Conservation (phyloP, 2,888 invertebrate species). For the Caenorhabditis angaria region DNA sequence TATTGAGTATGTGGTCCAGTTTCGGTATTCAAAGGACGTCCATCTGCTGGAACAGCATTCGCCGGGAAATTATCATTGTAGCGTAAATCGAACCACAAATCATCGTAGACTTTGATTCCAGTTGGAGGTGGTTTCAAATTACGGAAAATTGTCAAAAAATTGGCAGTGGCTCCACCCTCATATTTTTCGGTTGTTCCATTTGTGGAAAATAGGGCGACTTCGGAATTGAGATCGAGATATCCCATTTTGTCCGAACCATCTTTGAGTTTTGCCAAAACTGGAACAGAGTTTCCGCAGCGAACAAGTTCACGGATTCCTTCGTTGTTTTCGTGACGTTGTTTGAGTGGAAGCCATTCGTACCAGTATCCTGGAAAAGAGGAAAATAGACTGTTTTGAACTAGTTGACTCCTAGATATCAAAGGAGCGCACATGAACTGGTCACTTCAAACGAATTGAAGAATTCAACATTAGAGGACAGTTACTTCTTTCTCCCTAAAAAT, state of each 20-base stretch:
- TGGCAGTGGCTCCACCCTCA: conserved; percentile 49
- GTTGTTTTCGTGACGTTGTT: conserved; percentile 39
- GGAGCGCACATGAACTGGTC: too few species aligned
- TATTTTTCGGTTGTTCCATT: conserved; percentile 52
- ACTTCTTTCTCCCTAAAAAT: too few species aligned
- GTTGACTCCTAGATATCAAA: too few species aligned
- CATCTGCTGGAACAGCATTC: conserved; percentile 51
- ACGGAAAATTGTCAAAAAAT: conserved; percentile 56
- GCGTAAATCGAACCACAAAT: conserved; percentile 58
- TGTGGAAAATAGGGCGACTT: conserved; percentile 49
- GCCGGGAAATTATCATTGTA: conserved; percentile 54
- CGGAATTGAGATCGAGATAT: conserved; percentile 54
- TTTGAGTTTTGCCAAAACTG: conserved; percentile 51
- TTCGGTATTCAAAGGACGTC: conserved; percentile 46
- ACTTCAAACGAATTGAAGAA: too few species aligned
- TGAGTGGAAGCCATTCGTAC: conserved; percentile 62
- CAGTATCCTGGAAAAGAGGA: conserved; percentile 35
- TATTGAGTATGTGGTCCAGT: conserved; percentile 54
- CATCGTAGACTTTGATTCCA: conserved; percentile 58
- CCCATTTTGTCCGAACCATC: conserved; percentile 52
- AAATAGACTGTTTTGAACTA: too few species aligned
- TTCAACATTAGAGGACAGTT: too few species aligned
- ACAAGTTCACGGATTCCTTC: conserved; percentile 40
- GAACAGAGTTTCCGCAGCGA: conserved; percentile 59
- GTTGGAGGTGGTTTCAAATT: conserved; percentile 58